Evolutionary conservation across 92 coral and sea anemone genomes (phyloP), one percentile per base, ranked within the genome.

Genomic region (Scolanthus callimorphus): DNA sequence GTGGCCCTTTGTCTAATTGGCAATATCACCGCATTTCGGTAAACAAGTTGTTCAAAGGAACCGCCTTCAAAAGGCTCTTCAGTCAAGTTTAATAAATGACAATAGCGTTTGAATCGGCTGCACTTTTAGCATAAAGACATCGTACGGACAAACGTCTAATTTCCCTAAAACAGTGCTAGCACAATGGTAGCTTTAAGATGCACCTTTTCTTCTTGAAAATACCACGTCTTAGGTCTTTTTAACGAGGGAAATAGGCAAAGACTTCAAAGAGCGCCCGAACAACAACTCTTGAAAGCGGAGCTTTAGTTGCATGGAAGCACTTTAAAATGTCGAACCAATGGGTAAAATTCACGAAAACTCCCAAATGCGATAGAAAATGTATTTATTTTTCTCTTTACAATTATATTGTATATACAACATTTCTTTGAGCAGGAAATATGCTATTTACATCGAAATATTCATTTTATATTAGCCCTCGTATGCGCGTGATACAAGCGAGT

Each of bases 11-110:
- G 77, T 80, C 80, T 78, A 78, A 87, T 87, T 87, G 88, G 75
- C 78, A 87, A 82, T 87, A 87, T 71, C 67, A 67, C 89, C 84
- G 68, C 77, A 87, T 78, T 82, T 76, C 83, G 71, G 96, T 87
- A 87, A 87, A 87, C 96, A 87, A 70, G 65, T 49, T 69, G 78
- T 53, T 87, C 90, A 87, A 87, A 87, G 96, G 47, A 76, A 61
- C 95, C 95, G 95, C 85, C 87, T 74, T 67, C 59, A 22, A 67
- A 44, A 62, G 68, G 56, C 43, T 57, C 51, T 68, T 68, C 64
- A 43, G 39, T 57, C 21, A 21, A 17, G 15, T 56, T 17, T 57
- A 68, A 68, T 56, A 29, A 39, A 27, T 29, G 43, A 44, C 75
- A 46, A 68, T 41, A 47, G 59, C 15, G 20, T 26, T 57, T 57